Evolutionary conservation across 1,140 invertebrate genomes (phyloP).

Genomic region (Harpegnathos saltator): DNA sequence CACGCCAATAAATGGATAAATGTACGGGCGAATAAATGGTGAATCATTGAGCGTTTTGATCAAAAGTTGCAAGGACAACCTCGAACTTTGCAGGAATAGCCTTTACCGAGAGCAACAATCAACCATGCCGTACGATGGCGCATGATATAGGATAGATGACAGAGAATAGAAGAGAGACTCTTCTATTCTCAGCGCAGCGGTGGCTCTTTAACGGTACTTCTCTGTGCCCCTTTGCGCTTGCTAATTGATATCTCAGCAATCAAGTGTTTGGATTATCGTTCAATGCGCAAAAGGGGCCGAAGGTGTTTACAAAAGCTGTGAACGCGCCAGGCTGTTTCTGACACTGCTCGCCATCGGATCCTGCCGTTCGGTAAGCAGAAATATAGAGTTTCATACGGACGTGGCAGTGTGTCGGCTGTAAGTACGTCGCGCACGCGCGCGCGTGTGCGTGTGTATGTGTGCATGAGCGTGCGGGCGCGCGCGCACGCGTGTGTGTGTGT

Average conservation of each 20-base stretch:
- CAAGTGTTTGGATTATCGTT: slow-evolving; percentile 84
- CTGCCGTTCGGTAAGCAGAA: slow-evolving; percentile 54
- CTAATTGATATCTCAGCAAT: slow-evolving; percentile 85
- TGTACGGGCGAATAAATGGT: no score
- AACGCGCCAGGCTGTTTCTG: slow-evolving; percentile 80
- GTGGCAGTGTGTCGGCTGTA: no score
- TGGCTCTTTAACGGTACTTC: slow-evolving; percentile 52
- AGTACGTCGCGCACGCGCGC: no score
- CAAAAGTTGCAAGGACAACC: not conserved
- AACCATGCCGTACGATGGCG: not conserved
- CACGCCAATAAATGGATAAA: no score
- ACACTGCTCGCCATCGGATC: slow-evolving; percentile 68
- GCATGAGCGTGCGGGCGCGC: not conserved
- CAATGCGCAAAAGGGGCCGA: slow-evolving; percentile 60
- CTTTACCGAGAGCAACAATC: not conserved
- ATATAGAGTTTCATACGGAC: slow-evolving; percentile 78
- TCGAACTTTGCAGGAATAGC: not conserved
- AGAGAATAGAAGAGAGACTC: not conserved
- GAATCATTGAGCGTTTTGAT: no score
- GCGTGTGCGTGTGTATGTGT: not conserved
- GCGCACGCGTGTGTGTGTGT: not conserved
- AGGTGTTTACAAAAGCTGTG: slow-evolving; percentile 83
- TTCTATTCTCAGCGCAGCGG: not conserved
- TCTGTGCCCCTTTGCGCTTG: slow-evolving; percentile 35
- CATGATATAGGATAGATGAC: not conserved